Evolutionary conservation across 37 sponge, comb jelly and placozoan species (phyloP), one percentile per base, ranked within the genome.

Genomic region (Eunapius fragilis): DNA sequence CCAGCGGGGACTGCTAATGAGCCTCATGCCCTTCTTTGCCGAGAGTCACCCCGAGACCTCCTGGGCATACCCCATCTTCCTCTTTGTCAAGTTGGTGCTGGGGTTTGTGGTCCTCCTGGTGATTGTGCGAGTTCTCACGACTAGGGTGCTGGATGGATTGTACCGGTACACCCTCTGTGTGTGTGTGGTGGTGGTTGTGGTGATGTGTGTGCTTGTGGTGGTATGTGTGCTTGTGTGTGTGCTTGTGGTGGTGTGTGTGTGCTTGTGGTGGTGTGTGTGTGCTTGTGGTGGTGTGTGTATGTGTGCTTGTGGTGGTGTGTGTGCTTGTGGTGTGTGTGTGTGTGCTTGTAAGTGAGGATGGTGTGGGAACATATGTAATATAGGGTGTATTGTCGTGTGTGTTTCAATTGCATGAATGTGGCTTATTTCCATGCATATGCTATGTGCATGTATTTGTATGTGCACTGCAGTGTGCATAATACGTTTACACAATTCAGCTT

Each of bases 1-100:
- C 19, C 91, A 93, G 83, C 82, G 94, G 19, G 94, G 91, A 14
- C 81, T 70, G 0, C 88, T 96, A 11, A 73, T 97, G 78, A 95
- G 93, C 10, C 76, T 94, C 28, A 73, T 94, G 34, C 97, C 97
- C 14, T 74, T 93, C 77, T 81, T 94, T 25, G 76, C 35, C n/a
- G 78, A 49, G 22, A 31, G 31, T 28, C 50, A 32, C 48, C 35
- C 35, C 7, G 13, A 27, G 30, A 69, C 37, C 23, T 70, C 69
- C 67, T 31, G 35, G 85, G 17, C 9, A 32, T n/a, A 30, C 31
- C 30, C 48, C 2, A 35, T 67, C 31, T 28, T 87, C n/a, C 88
- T 82, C 25, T 77, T 92, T 22, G 25, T 89, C 12, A 74, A 89
- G 84, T 72, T 82, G 14, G 32, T 82, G 67, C 33, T 87, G 45